phyloP scores from a whole-genome alignment of 2,797 vertebrate genomes.

The Brotula barbata region DNA sequence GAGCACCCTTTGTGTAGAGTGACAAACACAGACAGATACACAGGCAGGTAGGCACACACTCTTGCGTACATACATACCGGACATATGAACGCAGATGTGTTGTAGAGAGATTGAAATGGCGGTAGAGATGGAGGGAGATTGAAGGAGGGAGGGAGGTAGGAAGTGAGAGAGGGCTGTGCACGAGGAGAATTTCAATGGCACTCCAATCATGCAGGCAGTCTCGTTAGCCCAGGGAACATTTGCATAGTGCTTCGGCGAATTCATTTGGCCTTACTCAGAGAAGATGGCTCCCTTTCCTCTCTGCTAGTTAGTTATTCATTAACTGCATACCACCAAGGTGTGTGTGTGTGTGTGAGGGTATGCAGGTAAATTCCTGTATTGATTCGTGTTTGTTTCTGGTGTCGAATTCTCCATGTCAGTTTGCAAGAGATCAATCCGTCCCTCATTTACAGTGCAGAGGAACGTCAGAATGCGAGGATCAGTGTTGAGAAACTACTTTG shows the following conservation, averaged over 20 bases:
- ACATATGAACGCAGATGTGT: conserved; percentile 56
- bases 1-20: not conserved
- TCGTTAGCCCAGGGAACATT: conserved; percentile 84
- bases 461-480: conserved; percentile 2
- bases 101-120: conserved; percentile 67
- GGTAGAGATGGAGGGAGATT: conserved; percentile 68
- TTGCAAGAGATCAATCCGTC: conserved; percentile 13
- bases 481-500: too few species aligned
- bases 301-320: conserved; percentile 78
- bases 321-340: conserved; percentile 62
- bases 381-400: conserved; percentile 31
- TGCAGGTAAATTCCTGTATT: conserved; percentile 21
- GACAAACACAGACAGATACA: not conserved
- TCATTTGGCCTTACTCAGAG: conserved; percentile 80
- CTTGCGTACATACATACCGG: conserved; percentile 18
- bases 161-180: conserved; percentile 73
- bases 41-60: too few species aligned
- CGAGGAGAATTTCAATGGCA: conserved; percentile 85
- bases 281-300: conserved; percentile 80
- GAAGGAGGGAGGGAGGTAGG: conserved; percentile 66
- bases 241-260: conserved; percentile 82
- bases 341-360: conserved; percentile 18
- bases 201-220: conserved; percentile 84
- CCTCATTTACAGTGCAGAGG: not conserved
- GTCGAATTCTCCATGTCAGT: conserved; percentile 12